These are phyloP conservation scores for Heterochromis multidens DNA, from an alignment of 2,113 vertebrate species.

Conservation along the genomic window DNA sequence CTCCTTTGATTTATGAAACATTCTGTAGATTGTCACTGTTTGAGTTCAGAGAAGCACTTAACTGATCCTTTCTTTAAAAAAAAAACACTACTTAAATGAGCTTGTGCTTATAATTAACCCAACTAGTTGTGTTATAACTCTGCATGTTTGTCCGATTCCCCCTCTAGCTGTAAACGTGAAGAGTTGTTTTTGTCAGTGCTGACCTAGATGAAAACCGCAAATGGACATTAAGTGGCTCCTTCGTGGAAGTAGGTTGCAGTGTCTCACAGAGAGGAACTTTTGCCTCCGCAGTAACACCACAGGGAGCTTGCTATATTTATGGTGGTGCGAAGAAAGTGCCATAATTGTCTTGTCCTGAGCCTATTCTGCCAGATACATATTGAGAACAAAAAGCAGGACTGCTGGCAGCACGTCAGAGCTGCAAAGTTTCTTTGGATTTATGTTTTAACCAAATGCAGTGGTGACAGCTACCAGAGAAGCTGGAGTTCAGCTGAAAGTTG, in stretches of 20 bases:
- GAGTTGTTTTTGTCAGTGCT: conserved; percentile 9
- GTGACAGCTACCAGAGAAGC: background rate
- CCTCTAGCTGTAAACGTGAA: background rate
- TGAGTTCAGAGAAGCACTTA: background rate
- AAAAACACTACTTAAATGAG: background rate
- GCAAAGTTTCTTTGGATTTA: background rate
- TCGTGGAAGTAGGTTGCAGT: conserved; percentile 49
- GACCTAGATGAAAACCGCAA: conserved; percentile 51
- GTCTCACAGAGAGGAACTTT: conserved; percentile 24
- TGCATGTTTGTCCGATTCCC: background rate
- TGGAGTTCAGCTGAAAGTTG: background rate
- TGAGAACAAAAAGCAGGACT: conserved; percentile 2
- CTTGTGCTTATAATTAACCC: background rate
- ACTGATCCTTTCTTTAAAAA: background rate
- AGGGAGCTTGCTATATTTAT: conserved; percentile 38
- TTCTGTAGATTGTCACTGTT: background rate
- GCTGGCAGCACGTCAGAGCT: background rate
- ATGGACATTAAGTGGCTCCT: conserved; percentile 13
- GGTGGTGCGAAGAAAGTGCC: background rate
- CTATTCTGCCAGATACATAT: conserved; percentile 32
- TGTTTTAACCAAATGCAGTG: background rate
- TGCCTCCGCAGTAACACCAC: conserved; percentile 2
- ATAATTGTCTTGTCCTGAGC: conserved; percentile 11
- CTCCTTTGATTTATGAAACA: background rate
- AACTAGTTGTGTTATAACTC: background rate